These are phyloP conservation scores for Myotis daubentonii DNA, from an alignment of 2,797 vertebrate species.

Conservation along the genomic window DNA sequence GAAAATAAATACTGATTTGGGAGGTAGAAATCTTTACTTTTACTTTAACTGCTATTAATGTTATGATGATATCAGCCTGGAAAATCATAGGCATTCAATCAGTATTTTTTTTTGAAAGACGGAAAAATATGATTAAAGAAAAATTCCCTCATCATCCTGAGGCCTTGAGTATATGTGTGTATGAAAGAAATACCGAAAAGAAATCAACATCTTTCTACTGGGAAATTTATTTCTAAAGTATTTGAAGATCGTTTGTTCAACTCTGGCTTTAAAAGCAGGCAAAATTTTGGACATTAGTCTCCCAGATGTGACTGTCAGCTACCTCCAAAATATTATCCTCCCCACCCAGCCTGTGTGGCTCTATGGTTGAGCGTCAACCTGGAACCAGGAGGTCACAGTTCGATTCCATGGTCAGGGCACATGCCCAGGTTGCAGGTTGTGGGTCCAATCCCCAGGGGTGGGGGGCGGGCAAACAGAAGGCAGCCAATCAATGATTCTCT, in stretches of 20 bases:
- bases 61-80: neutral
- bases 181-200: neutral
- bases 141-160: neutral
- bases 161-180: neutral
- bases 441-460: too few species aligned
- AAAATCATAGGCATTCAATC: neutral
- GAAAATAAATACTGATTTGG: slow-evolving; percentile 8
- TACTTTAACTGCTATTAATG: neutral
- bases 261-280: neutral
- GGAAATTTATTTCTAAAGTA: neutral
- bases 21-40: neutral
- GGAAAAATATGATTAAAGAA: slow-evolving; percentile 20
- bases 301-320: neutral
- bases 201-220: neutral
- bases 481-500: too few species aligned
- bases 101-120: slow-evolving; percentile 32
- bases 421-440: too few species aligned
- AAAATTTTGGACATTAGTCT: neutral
- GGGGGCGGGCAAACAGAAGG: too few species aligned
- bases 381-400: too few species aligned
- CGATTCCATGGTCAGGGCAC: too few species aligned
- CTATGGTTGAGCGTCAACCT: too few species aligned
- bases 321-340: neutral
- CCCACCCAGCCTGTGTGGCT: too few species aligned
- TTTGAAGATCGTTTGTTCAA: neutral